A percentile compares a stretch with the other conserved stretches of the same genome.
Conservation (phyloP, 2,113 vertebrate genomes). For the Labeo catla region DNA sequence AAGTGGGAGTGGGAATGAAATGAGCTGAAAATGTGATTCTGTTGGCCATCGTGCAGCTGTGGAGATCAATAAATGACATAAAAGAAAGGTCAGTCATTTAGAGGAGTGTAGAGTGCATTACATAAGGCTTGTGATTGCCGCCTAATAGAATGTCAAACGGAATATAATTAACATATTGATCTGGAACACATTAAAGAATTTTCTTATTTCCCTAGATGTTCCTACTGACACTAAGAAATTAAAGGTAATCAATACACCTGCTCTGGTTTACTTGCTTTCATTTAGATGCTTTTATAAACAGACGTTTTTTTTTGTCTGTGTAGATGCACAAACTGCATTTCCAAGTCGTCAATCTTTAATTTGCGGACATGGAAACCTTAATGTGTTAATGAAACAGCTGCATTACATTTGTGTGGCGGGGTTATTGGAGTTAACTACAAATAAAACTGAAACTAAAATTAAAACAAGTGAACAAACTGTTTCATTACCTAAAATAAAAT, state of each 20-base stretch:
- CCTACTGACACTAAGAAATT: slow-evolving; percentile 2
- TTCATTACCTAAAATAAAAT: too few relatives aligned
- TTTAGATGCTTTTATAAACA: slow-evolving; percentile 1
- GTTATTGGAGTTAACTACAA: not conserved
- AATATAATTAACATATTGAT: slow-evolving; percentile 44
- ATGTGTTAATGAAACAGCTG: not conserved
- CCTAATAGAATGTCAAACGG: slow-evolving; percentile 18
- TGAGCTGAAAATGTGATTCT: slow-evolving; percentile 22
- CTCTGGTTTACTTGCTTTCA: not conserved
- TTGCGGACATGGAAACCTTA: not conserved
- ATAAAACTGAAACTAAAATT: too few relatives aligned
- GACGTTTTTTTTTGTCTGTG: not conserved
- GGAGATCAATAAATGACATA: slow-evolving; percentile 27
- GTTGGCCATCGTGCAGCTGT: not conserved
- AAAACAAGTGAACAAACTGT: too few relatives aligned
- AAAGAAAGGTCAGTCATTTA: slow-evolving; percentile 38
- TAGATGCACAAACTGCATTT: not conserved
- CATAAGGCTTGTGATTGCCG: slow-evolving; percentile 22
- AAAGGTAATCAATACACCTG: not conserved
- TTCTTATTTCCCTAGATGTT: slow-evolving; percentile 28
- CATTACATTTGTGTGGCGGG: not conserved
- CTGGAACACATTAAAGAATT: not conserved
- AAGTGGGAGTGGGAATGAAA: slow-evolving; percentile 2
- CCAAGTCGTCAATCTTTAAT: not conserved
- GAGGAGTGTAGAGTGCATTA: slow-evolving; percentile 37